Percentiles rank a stretch among this genome's conserved stretches.
Conservation (phyloP, 53 echinoderm and acorn worm genomes). For the Patiria pectinifera region DNA sequence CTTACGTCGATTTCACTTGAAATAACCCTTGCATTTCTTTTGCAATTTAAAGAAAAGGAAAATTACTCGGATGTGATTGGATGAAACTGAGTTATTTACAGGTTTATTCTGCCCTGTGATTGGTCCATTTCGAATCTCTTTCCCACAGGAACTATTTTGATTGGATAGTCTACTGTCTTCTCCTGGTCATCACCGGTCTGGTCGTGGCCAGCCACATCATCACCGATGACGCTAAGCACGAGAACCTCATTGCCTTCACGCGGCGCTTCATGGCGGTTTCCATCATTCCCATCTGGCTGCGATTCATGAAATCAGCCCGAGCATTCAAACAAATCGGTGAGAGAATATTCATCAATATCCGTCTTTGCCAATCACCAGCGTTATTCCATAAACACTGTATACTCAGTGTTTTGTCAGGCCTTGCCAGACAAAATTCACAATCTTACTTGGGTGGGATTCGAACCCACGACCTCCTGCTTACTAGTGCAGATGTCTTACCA, state of each 20-base stretch:
- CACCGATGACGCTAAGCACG: neutral
- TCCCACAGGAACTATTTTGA: slow-evolving; percentile 93
- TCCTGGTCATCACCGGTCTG: slow-evolving; percentile 68
- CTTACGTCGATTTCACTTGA: no score
- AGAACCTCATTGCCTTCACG: slow-evolving; percentile 54
- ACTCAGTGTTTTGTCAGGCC: no score
- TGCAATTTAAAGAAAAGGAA: neutral
- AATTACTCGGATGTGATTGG: neutral
- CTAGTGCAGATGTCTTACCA: no score
- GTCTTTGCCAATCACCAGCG: no score
- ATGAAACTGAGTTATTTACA: neutral
- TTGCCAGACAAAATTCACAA: no score
- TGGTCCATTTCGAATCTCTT: neutral
- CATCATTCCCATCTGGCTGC: slow-evolving; percentile 88
- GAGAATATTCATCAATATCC: neutral
- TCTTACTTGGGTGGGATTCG: no score
- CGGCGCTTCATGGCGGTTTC: slow-evolving; percentile 80
- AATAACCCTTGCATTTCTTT: neutral
- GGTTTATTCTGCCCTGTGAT: neutral
- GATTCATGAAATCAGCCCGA: slow-evolving; percentile 87
- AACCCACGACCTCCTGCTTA: no score
- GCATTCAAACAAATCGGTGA: slow-evolving; percentile 86
- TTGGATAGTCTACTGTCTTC: slow-evolving; percentile 85
- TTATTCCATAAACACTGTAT: no score
- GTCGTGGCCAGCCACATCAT: slow-evolving; percentile 58